phyloP scores from a whole-genome alignment of 2,797 vertebrate species.

The Botia kubotai region DNA sequence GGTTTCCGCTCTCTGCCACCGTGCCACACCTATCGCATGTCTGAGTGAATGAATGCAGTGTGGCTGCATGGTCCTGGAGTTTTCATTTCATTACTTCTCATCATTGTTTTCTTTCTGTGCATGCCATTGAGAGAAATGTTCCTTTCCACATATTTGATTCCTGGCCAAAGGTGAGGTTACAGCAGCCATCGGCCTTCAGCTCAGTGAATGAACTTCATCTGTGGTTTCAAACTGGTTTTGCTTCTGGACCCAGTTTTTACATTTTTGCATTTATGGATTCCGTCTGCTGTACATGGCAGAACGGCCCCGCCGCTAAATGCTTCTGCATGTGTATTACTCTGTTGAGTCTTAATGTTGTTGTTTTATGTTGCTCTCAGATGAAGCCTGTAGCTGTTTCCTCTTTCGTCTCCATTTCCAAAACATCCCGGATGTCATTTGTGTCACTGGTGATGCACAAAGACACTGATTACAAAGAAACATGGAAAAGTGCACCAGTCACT shows the following conservation, averaged over 20 bases:
- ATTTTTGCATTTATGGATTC: neutral
- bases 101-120: slow-evolving; percentile 47
- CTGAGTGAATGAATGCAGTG: slow-evolving; percentile 78
- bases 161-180: slow-evolving; percentile 53
- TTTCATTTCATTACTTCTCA: slow-evolving; percentile 47
- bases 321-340: neutral
- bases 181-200: slow-evolving; percentile 29
- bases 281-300: no score
- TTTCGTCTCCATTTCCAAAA: slow-evolving; percentile 26
- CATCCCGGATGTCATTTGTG: neutral
- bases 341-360: slow-evolving; percentile 25
- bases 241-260: neutral
- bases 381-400: neutral
- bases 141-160: slow-evolving; percentile 55
- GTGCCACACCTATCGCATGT: slow-evolving; percentile 79
- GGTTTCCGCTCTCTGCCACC: slow-evolving; percentile 75
- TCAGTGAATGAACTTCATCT: slow-evolving; percentile 28
- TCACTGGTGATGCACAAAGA: slow-evolving; percentile 29
- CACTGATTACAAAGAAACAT: slow-evolving; percentile 56
- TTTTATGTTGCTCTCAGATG: neutral
- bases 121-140: slow-evolving; percentile 63
- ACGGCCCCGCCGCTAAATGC: no score
- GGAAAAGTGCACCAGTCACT: slow-evolving; percentile 48
- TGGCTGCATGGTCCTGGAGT: slow-evolving; percentile 66
- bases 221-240: slow-evolving; percentile 13